Evolutionary conservation across 2,888 invertebrate species (phyloP).

Genomic region (Aphelenchoides bicaudatus): DNA sequence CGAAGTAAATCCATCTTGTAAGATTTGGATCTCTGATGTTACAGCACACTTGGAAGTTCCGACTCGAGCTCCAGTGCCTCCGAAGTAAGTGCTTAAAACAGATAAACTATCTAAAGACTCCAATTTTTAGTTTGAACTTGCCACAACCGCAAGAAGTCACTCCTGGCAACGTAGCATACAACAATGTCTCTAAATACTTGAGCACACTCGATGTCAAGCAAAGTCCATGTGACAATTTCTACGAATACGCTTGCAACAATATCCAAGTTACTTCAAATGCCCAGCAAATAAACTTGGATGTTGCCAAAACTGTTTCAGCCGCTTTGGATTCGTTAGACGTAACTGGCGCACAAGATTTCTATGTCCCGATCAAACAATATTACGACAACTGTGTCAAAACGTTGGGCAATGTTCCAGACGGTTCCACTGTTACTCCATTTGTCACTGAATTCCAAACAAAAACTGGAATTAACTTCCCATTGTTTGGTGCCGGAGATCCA

Average conservation of each 20-base stretch:
- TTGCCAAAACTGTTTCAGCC: not conserved
- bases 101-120: too few relatives aligned
- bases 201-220: not conserved
- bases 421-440: too few relatives aligned
- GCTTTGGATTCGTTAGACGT: slow-evolving; percentile 4
- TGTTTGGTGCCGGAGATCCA: too few relatives aligned
- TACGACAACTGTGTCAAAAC: not conserved
- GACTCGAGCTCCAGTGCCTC: too few relatives aligned
- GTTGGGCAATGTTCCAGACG: too few relatives aligned
- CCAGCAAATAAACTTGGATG: not conserved
- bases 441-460: not conserved
- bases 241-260: slow-evolving; percentile 1
- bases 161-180: not conserved
- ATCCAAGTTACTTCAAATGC: not conserved
- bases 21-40: slow-evolving; percentile 42
- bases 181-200: not conserved
- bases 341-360: not conserved
- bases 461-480: not conserved
- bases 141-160: not conserved
- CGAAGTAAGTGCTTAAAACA: too few relatives aligned
- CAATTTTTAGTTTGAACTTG: not conserved
- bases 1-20: too few relatives aligned
- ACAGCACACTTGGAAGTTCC: too few relatives aligned
- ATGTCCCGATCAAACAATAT: slow-evolving; percentile 2
- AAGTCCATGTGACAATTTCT: not conserved